A percentile compares a stretch with the other conserved stretches of the same genome.
Conservation (phyloP, 2,888 invertebrate species). For the Ophion ventricosus region DNA sequence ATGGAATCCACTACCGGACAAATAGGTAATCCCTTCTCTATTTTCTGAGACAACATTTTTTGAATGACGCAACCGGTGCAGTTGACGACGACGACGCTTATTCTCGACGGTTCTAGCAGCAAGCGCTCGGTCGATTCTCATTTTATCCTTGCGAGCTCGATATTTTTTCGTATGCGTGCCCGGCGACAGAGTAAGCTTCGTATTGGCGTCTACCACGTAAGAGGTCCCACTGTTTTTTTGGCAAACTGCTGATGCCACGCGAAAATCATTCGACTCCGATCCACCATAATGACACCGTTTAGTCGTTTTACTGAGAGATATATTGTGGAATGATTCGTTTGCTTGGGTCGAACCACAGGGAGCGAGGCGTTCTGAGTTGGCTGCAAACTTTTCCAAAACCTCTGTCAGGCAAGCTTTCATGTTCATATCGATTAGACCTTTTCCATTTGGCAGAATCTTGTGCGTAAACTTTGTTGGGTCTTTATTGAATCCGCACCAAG, state of each 20-base stretch:
- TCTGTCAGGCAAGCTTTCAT: conserved; percentile 16
- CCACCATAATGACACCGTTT: conserved; percentile 54
- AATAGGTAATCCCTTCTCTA: conserved; percentile 44
- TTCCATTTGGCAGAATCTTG: conserved; percentile 38
- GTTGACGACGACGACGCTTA: conserved; percentile 13
- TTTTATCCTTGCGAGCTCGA: conserved; percentile 33
- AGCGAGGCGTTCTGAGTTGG: conserved; percentile 50
- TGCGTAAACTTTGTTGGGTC: conserved; percentile 60
- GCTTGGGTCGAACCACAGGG: conserved; percentile 60
- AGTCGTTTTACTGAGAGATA: conserved; percentile 42
- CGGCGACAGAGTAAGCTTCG: conserved; percentile 34
- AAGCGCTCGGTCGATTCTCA: not conserved
- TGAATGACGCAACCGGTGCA: conserved; percentile 15
- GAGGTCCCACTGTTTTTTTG: conserved; percentile 53
- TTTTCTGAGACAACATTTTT: conserved; percentile 25
- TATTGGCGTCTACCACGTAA: conserved; percentile 18
- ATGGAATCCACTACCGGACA: conserved; percentile 32
- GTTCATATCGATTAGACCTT: conserved; percentile 20
- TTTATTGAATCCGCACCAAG: conserved; percentile 64
- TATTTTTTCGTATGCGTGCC: conserved; percentile 23
- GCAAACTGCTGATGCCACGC: conserved; percentile 56
- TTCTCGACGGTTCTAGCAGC: conserved; percentile 10
- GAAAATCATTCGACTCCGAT: conserved; percentile 51
- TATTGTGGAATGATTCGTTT: conserved; percentile 56
- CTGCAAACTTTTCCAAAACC: conserved; percentile 37